These are phyloP conservation scores for Sprattus sprattus DNA, from an alignment of 2,113 vertebrate genomes.

Conservation along the genomic window DNA sequence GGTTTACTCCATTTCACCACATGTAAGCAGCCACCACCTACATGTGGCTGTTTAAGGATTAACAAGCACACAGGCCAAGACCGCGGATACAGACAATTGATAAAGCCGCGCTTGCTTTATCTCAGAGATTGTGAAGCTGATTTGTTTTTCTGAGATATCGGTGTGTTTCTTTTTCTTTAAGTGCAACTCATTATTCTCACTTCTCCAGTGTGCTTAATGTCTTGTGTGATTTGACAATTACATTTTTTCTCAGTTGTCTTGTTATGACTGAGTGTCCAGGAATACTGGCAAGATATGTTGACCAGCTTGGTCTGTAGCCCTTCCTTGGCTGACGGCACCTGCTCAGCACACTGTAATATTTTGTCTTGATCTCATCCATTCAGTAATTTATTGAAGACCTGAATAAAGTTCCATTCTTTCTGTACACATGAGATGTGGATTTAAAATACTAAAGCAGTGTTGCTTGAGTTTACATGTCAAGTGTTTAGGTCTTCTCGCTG, in stretches of 20 bases:
- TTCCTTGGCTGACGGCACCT: neutral
- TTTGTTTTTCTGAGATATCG: neutral
- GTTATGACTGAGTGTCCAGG: neutral
- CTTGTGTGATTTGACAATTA: too few species aligned
- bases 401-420: neutral
- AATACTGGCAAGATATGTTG: neutral
- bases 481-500: neutral
- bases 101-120: neutral
- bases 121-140: slow-evolving; percentile 62
- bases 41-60: slow-evolving; percentile 24
- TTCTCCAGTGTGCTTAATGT: neutral
- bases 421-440: neutral
- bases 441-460: neutral
- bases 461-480: neutral
- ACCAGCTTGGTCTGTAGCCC: neutral
- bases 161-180: neutral
- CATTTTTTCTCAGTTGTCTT: neutral
- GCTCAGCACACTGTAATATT: neutral
- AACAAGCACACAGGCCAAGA: slow-evolving; percentile 26
- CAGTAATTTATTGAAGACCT: neutral
- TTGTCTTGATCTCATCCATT: neutral
- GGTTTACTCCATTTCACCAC: neutral
- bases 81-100: slow-evolving; percentile 30
- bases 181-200: slow-evolving; percentile 16
- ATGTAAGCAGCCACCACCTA: neutral